A percentile compares a stretch with the other conserved stretches of the same genome.
Conservation (phyloP, 2,888 invertebrate species). For the Drosophila flavopinicola region DNA sequence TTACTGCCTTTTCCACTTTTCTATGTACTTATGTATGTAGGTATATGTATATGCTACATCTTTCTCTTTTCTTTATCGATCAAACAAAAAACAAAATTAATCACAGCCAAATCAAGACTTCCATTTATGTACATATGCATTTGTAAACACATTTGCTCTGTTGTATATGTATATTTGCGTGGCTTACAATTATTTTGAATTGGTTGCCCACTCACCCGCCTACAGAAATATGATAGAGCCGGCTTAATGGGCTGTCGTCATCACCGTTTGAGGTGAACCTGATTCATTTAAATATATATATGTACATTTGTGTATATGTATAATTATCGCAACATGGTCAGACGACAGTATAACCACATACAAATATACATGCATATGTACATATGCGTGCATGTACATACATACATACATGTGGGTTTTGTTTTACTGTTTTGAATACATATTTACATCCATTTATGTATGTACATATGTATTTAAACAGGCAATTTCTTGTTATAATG, state of each 20-base stretch:
- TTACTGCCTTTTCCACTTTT: neutral
- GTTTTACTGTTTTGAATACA: slow-evolving; percentile 1
- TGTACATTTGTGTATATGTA: neutral
- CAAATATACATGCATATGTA: neutral
- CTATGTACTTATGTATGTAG: neutral
- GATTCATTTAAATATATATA: slow-evolving; percentile 20
- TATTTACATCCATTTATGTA: too few relatives aligned
- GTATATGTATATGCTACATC: neutral
- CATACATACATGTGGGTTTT: slow-evolving; percentile 9
- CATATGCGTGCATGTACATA: slow-evolving; percentile 2
- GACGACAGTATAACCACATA: too few relatives aligned
- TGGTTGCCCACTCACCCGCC: slow-evolving; percentile 36
- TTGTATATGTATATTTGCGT: neutral
- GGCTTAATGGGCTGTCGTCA: slow-evolving; percentile 39
- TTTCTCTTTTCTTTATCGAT: slow-evolving; percentile 28
- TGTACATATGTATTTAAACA: slow-evolving; percentile 1
- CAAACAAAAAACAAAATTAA: slow-evolving; percentile 19
- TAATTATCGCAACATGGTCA: too few relatives aligned
- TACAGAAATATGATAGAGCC: slow-evolving; percentile 33
- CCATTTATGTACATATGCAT: neutral
- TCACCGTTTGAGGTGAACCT: slow-evolving; percentile 40
- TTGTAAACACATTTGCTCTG: neutral
- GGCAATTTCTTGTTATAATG: neutral
- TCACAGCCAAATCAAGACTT: neutral
- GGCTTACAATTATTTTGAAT: slow-evolving; percentile 16